A percentile compares a stretch with the other conserved stretches of the same genome.
These are phyloP conservation scores for Mimachlamys varia DNA, from an alignment of 2,888 invertebrate species.

Conservation along the genomic window DNA sequence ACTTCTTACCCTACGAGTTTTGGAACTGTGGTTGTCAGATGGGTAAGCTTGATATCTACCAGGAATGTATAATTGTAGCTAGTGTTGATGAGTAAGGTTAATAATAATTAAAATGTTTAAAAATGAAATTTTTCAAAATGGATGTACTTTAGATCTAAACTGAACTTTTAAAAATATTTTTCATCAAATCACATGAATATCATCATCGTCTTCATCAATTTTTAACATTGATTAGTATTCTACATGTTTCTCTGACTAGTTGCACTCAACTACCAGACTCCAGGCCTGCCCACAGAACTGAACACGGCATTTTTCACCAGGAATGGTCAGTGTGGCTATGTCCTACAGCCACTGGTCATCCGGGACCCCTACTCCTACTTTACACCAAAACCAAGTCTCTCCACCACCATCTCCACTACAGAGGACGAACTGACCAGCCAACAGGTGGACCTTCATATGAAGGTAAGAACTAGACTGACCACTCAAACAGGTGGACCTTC, in stretches of 20 bases:
- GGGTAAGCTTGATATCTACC: background rate
- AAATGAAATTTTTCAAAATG: too few relatives aligned
- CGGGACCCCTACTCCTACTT: background rate
- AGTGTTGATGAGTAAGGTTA: too few relatives aligned
- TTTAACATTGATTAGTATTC: too few relatives aligned
- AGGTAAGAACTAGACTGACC: background rate
- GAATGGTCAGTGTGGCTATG: slow-evolving; percentile 13
- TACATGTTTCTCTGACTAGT: background rate
- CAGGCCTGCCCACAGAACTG: background rate
- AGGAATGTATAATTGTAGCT: too few relatives aligned
- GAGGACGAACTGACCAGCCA: background rate
- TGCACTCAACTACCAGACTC: background rate
- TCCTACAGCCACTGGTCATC: background rate
- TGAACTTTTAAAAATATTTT: too few relatives aligned
- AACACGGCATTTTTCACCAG: background rate
- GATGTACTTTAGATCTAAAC: too few relatives aligned
- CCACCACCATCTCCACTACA: background rate
- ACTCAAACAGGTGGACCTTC: too few relatives aligned
- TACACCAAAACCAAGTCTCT: background rate
- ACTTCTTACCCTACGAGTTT: background rate
- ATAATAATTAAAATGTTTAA: too few relatives aligned
- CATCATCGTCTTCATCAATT: too few relatives aligned
- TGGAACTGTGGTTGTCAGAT: slow-evolving; percentile 13
- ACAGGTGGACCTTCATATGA: background rate
- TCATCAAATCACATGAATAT: too few relatives aligned